A percentile compares a stretch with the other conserved stretches of the same genome.
Evolutionary conservation across 2,888 invertebrate genomes (phyloP).

Genomic region (Drosophila engyochracea): DNA sequence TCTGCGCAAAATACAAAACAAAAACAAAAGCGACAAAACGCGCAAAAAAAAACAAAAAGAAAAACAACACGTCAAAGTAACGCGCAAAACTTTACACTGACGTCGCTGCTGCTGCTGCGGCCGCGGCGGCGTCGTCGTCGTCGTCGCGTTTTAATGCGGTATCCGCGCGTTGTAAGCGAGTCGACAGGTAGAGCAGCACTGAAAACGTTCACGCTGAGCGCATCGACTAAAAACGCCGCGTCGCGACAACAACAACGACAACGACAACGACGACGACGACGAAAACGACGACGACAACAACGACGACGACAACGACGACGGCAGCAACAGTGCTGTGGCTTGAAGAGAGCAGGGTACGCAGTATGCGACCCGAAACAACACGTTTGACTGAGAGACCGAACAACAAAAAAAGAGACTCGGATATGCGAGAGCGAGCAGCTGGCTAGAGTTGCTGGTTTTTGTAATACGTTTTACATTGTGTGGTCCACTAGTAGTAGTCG

Average conservation of each 20-base stretch:
- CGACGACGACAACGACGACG: constrained; percentile 14
- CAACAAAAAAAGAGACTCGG: neutral
- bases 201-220: constrained; percentile 51
- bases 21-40: constrained; percentile 32
- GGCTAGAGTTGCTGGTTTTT: constrained; percentile 40
- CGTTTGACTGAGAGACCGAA: constrained; percentile 20
- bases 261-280: neutral
- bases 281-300: constrained; percentile 2
- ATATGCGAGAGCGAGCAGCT: constrained; percentile 24
- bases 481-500: constrained; percentile 40
- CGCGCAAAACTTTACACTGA: constrained; percentile 63
- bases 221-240: constrained; percentile 49
- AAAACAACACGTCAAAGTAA: constrained; percentile 56
- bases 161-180: constrained; percentile 68
- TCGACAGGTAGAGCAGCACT: constrained; percentile 81
- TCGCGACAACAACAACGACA: constrained; percentile 7
- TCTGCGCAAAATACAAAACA: constrained; percentile 40
- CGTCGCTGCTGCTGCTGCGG: constrained; percentile 58
- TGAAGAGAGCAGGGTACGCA: constrained; percentile 10
- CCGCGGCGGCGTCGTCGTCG: constrained; percentile 51
- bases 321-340: constrained; percentile 11
- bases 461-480: constrained; percentile 59
- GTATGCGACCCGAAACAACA: constrained; percentile 16
- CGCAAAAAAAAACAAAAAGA: constrained; percentile 27
- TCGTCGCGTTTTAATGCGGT: constrained; percentile 61